These are phyloP conservation scores for Actinia tenebrosa DNA, from an alignment of 64 coral and sea anemone genomes.

Conservation along the genomic window DNA sequence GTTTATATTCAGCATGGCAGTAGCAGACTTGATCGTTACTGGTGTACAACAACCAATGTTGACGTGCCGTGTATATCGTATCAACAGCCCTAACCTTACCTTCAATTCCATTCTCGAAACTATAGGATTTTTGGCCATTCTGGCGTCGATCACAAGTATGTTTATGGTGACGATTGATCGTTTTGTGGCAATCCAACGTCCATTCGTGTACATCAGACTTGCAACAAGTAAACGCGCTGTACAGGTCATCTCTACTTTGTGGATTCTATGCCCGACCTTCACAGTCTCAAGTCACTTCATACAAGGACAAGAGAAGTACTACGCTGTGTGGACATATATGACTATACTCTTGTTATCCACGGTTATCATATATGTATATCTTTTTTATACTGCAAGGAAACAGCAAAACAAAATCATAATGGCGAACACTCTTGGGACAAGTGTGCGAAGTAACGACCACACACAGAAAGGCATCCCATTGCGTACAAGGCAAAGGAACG, in stretches of 20 bases:
- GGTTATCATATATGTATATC: conserved; percentile 33
- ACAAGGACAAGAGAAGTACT: not conserved
- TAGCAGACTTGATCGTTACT: conserved; percentile 32
- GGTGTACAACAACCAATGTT: conserved; percentile 27
- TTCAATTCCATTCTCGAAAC: not conserved
- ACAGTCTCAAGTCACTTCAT: not conserved
- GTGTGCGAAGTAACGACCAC: not conserved
- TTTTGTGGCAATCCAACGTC: conserved; percentile 33
- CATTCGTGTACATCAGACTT: conserved; percentile 30
- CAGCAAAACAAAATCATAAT: not conserved
- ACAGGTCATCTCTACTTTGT: conserved; percentile 16
- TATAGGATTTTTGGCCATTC: not conserved
- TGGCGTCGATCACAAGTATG: conserved; percentile 50
- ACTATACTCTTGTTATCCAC: not conserved
- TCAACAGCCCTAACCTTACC: not conserved
- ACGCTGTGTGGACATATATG: conserved; percentile 7
- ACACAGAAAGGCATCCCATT: not conserved
- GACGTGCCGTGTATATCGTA: not conserved
- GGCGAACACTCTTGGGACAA: not conserved
- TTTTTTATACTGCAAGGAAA: conserved; percentile 29
- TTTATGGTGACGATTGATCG: conserved; percentile 52
- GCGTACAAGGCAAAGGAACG: not conserved
- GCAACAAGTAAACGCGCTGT: conserved; percentile 14
- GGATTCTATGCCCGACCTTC: not conserved
- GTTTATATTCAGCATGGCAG: conserved; percentile 34